Percentiles rank a stretch among this genome's conserved stretches.
Evolutionary conservation across 1,140 invertebrate species (phyloP).

Genomic region (Hycleus cichorii): DNA sequence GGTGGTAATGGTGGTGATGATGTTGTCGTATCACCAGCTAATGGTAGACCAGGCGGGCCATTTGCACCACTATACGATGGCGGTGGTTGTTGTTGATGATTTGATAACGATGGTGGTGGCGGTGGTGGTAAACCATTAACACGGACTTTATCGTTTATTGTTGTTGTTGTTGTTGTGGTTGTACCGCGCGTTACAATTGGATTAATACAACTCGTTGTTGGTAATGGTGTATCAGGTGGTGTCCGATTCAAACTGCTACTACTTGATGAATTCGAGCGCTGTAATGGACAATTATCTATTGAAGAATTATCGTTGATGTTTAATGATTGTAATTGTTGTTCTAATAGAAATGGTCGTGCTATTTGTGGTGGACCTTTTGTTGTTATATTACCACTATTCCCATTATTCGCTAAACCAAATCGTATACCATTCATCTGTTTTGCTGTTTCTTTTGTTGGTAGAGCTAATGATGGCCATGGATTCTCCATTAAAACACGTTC

Average conservation of each 20-base stretch:
- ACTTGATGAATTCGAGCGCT: conserved; percentile 53
- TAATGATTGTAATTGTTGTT: conserved; percentile 42
- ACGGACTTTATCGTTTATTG: conserved; percentile 38
- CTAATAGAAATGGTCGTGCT: conserved; percentile 39
- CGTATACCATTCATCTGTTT: conserved; percentile 39
- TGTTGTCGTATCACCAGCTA: conserved; percentile 44
- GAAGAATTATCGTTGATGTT: conserved; percentile 36
- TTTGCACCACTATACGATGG: background rate
- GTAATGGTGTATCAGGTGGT: conserved; percentile 51
- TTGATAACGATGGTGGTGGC: conserved; percentile 20
- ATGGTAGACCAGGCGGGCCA: conserved; percentile 34
- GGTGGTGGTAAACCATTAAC: conserved; percentile 43
- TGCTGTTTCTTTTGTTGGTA: conserved; percentile 29
- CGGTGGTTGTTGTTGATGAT: conserved; percentile 37
- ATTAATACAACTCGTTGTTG: conserved; percentile 23
- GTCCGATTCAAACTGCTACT: conserved; percentile 51
- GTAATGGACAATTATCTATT: conserved; percentile 33
- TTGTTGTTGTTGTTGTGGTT: conserved; percentile 24
- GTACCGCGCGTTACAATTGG: conserved; percentile 35
- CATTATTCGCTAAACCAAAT: conserved; percentile 3
- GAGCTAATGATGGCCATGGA: background rate
- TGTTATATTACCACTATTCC: no score
- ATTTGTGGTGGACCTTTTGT: conserved; percentile 5
- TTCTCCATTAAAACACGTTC: background rate
- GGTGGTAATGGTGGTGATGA: conserved; percentile 40